Evolutionary conservation across 2,888 invertebrate species (phyloP), one percentile per base, ranked within the genome.

Genomic region (Pristionchus japonicus): DNA sequence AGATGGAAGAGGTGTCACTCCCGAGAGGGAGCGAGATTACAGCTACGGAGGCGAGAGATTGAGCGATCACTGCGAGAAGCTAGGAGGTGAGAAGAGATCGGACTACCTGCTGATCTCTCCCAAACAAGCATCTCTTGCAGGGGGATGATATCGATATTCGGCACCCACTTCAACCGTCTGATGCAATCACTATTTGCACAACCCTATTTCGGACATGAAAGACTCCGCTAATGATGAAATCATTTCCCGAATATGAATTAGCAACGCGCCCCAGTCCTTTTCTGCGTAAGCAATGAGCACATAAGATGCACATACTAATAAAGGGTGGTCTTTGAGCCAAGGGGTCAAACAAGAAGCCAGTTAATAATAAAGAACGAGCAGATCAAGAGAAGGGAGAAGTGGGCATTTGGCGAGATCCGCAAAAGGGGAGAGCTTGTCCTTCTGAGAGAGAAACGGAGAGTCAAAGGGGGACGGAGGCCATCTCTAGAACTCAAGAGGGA

Each of bases 111-210:
- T 37, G 34, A 70, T 37, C 37, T n/a, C n/a, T n/a, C n/a, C 6
- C 37, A 70, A 37, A 37, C 70, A 70, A 37, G 20, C 37, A 70
- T 37, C 37, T 34, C 34, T 70, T 70, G 37, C 70, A 37, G 6
- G 70, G 1, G 70, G 20, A 20, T 70, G 70, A 70, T 70, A 70
- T 70, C 70, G 37, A 70, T 70, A 40, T 17, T 70, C 70, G 4
- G 3, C 70, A 34, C 70, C 37, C 37, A 31, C 70, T 70, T 23
- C 31, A 37, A n/a, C 31, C 13, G 7, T 61, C 61, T 27, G 34
- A 74, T 43, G 77, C 43, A 77, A 77, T 77, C 23, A 40, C n/a
- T 77, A 77, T 77, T 77, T 77, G 43, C 77, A 47, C n/a, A 47
- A 27, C 43, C 43, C 11, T 47, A 15, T 31, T 27, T 34, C n/a